Base-by-base conservation (phyloP, 2,888 invertebrate species). In the Drosophila pegasa region DNA sequence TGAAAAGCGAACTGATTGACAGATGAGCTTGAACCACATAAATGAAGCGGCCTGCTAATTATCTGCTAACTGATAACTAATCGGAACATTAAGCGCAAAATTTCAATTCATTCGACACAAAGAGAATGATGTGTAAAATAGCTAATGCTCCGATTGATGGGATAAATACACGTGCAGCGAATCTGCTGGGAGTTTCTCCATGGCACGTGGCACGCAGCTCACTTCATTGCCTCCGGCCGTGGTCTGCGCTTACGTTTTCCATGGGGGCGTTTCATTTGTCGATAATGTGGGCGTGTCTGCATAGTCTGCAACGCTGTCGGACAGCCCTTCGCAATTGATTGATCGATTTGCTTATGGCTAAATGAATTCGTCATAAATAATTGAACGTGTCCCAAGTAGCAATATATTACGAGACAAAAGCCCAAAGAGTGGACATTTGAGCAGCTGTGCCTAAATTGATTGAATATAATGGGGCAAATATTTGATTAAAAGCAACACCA, bases 301-400 rank as follows among this genome's bases (percentile, higher is more conserved):
- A 14, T 16, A 18, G 51, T 20, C 50, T 51, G 59, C 45, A 55
- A 40, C 55, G 61, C 61, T 71, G 69, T 45, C 69, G 58, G 54
- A 54, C 48, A 52, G 68, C 47, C n/a, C 40, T 47, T 43, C 40
- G 47, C 64, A 66, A 70, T 73, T 81, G 88, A 84, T 88, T 76
- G 87, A 81, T 87, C 60, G 57, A 63, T 67, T 72, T 67, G 75
- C 59, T 61, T 71, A 71, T 51, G 71, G 66, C 62, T 27, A 75
- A 78, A 75, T 74, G 74, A 73, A 74, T 74, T 75, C 55, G 50
- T 75, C 87, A 88, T 84, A 65, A 84, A 87, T 78, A 61, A 72
- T 70, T 59, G 50, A 62, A 43, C 56, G 50, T 48, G 41, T 64
- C 48, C 54, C 25, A 29, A 33, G 16, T 41, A 37, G 57, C 38